Evolutionary conservation across 1,140 invertebrate genomes (phyloP).

Genomic region (Eufriesea mexicana): DNA sequence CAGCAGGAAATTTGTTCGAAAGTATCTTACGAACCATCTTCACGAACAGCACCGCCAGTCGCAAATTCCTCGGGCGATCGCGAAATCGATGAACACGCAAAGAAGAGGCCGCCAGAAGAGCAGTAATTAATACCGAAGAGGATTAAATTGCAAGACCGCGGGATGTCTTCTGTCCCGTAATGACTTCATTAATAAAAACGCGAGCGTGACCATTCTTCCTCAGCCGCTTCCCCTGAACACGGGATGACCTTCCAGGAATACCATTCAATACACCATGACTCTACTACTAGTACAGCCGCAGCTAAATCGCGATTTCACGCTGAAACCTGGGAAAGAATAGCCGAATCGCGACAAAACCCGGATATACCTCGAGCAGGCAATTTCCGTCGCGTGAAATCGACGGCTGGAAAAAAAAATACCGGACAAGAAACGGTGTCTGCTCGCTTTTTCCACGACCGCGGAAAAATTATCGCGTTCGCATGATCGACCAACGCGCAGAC

Average conservation of each 20-base stretch:
- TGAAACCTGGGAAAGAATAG: constrained; percentile 11
- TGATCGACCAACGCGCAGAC: not conserved
- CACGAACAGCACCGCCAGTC: no score
- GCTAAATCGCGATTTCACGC: constrained; percentile 55
- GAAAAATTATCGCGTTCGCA: constrained; percentile 20
- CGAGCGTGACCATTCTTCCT: not conserved
- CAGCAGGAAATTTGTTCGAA: no score
- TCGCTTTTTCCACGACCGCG: constrained; percentile 3
- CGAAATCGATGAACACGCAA: not conserved
- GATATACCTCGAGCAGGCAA: constrained; percentile 13
- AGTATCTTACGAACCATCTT: no score
- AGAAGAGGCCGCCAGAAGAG: not conserved
- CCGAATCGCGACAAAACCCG: constrained; percentile 38
- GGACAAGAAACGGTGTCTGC: not conserved
- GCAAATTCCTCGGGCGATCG: not conserved
- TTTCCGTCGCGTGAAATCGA: constrained; percentile 43
- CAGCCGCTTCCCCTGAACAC: not conserved
- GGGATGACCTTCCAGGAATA: constrained; percentile 22
- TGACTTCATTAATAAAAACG: constrained; percentile 4
- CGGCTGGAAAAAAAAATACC: not conserved
- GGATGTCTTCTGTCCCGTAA: not conserved
- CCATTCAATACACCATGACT: constrained; percentile 23
- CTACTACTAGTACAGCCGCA: constrained; percentile 1
- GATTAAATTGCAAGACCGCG: not conserved
- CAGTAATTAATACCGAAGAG: not conserved